These are phyloP conservation scores for Laupala kohalensis DNA, from an alignment of 1,140 invertebrate species.

Conservation along the genomic window DNA sequence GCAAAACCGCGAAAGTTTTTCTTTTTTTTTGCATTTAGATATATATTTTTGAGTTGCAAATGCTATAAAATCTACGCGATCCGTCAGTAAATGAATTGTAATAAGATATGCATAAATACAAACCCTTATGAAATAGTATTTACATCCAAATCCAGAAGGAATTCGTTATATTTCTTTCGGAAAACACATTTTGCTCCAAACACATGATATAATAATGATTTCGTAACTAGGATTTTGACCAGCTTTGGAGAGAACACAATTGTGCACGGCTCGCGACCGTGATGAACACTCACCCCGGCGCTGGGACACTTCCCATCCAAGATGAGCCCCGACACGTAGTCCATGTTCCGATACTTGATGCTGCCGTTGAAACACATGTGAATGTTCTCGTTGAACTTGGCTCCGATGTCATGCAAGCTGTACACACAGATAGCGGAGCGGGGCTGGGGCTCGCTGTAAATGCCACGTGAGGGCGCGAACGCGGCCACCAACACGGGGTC, in stretches of 20 bases:
- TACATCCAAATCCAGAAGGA: no score
- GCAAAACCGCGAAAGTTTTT: no score
- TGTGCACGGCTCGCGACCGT: not conserved
- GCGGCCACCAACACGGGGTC: conserved; percentile 66
- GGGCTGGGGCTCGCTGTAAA: conserved; percentile 57
- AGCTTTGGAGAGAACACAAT: not conserved
- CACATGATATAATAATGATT: no score
- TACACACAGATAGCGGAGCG: conserved; percentile 77
- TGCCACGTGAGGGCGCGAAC: conserved; percentile 66
- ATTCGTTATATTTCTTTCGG: no score
- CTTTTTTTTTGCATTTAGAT: no score
- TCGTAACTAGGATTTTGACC: not conserved
- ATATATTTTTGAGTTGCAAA: no score
- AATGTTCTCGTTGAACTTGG: conserved; percentile 89
- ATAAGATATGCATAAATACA: no score
- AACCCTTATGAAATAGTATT: no score
- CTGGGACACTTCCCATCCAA: conserved; percentile 78
- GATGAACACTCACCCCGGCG: conserved; percentile 45
- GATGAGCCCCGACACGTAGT: conserved; percentile 83
- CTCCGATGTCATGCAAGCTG: conserved; percentile 75
- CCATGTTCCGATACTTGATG: conserved; percentile 79
- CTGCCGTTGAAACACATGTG: conserved; percentile 94
- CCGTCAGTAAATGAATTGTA: no score
- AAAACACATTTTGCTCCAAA: no score
- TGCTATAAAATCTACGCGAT: no score